A percentile compares a stretch with the other conserved stretches of the same genome.
Evolutionary conservation across 2,113 vertebrate genomes (phyloP).

Genomic region (Tretioscincus oriximinensis): DNA sequence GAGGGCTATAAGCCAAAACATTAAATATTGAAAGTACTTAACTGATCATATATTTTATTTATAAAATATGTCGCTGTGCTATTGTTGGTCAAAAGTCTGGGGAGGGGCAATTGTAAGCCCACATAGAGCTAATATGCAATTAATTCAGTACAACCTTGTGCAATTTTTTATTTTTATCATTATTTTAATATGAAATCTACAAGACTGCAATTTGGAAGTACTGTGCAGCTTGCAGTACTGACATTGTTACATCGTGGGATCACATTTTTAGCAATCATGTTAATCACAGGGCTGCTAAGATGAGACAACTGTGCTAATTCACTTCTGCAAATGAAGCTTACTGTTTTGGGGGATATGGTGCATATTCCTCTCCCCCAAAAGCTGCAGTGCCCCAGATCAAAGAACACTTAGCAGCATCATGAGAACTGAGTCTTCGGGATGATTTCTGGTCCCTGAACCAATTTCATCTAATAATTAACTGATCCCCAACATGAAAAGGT

Average conservation of each 20-base stretch:
- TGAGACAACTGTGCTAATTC: not conserved
- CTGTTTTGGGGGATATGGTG: slow-evolving; percentile 29
- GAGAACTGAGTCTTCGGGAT: slow-evolving; percentile 60
- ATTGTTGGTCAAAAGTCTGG: not conserved
- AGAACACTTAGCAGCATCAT: slow-evolving; percentile 56
- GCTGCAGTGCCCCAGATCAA: slow-evolving; percentile 64
- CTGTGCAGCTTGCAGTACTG: not conserved
- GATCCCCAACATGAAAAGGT: slow-evolving; percentile 72
- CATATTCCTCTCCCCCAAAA: slow-evolving; percentile 40
- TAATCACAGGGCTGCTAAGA: not conserved
- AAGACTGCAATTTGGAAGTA: not conserved
- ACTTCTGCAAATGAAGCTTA: slow-evolving; percentile 1
- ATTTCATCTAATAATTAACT: slow-evolving; percentile 71
- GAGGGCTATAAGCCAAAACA: not conserved
- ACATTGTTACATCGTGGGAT: not conserved
- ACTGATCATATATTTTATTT: not conserved
- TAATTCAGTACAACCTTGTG: not conserved
- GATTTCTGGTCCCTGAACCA: slow-evolving; percentile 61
- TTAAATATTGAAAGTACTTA: accelerated
- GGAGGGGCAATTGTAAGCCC: not conserved
- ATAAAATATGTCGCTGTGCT: not conserved
- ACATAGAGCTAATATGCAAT: not conserved
- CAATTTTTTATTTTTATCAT: not conserved
- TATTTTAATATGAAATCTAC: not conserved
- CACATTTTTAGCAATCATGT: not conserved